These are phyloP conservation scores for Zelostemma sp. DNA, from an alignment of 1,140 invertebrate genomes.

Conservation along the genomic window DNA sequence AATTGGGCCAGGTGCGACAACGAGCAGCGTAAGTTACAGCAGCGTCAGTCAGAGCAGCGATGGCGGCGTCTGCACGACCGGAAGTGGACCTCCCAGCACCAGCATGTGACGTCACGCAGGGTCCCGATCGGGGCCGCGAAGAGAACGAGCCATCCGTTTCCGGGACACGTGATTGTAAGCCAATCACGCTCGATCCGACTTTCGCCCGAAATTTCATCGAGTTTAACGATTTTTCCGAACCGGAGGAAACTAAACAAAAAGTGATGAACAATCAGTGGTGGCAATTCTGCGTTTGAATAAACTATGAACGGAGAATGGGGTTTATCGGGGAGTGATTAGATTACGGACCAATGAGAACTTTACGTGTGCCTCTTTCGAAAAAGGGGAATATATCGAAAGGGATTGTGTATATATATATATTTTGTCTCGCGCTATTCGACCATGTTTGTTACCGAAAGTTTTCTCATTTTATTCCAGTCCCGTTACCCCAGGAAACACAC, in stretches of 20 bases:
- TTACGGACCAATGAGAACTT: background rate
- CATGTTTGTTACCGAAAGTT: constrained; percentile 12
- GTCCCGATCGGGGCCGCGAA: constrained; percentile 60
- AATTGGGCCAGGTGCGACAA: constrained; percentile 54
- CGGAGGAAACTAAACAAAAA: too few species aligned
- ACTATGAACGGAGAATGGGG: too few species aligned
- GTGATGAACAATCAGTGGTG: too few species aligned
- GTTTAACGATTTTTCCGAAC: too few species aligned
- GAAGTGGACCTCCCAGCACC: constrained; percentile 39
- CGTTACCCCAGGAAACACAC: constrained; percentile 5
- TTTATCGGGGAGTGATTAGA: background rate
- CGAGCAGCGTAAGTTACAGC: constrained; percentile 64
- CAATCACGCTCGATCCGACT: background rate
- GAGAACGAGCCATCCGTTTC: constrained; percentile 64
- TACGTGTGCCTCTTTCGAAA: background rate
- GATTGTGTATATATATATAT: too few species aligned
- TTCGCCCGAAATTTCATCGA: too few species aligned
- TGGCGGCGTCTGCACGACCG: constrained; percentile 50
- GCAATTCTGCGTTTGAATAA: too few species aligned
- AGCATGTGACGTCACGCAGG: constrained; percentile 65
- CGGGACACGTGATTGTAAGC: constrained; percentile 62
- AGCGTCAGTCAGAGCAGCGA: constrained; percentile 66
- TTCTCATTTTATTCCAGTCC: constrained; percentile 13
- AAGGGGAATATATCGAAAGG: background rate
- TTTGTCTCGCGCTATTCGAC: background rate